Evolutionary conservation across 2,113 vertebrate species (phyloP), one percentile per base, ranked within the genome.

Genomic region (Chloebia gouldiae): DNA sequence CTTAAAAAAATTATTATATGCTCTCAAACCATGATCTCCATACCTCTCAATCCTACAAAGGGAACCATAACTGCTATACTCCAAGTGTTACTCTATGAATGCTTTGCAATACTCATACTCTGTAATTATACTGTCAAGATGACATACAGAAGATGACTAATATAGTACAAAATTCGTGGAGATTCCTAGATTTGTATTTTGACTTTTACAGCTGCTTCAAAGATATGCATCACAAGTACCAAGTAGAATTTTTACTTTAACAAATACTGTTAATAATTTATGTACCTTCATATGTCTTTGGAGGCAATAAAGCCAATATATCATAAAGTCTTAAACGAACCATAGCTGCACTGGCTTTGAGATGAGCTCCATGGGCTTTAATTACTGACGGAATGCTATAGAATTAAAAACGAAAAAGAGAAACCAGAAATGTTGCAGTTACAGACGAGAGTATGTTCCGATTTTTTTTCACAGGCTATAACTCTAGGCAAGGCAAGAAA

Each of bases 321-420:
- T 99, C 99, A 31, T 99, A 99, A 81, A 99, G 98, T 81, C 99
- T 97, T 95, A 99, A 98, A 64, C 99, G 99, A 87, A 99, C 99
- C 99, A 99, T 99, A 45, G 99, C 99, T 64, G 99, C 99, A 85
- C 99, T 99, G 70, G 99, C 99, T 98, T 99, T 99, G 96, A 99
- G 98, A 88, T 99, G 99, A 95, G 99, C 98, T 68, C 99, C 99
- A 3, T 99, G 99, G 50, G 99, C 98, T 96, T 99, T 99, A 93
- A 99, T 99, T 92, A 99, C 99, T 72, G 99, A 99, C 14, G 99
- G 99, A 91, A 99, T 98, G 88, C 99, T 99, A 78, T 0, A 96
- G 88, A 68, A 92, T 20, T 23, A 92, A 94, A 84, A 94, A 30
- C 8, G 3, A 59, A 79, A 35, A 76, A 15, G 30, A 65, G 49